Evolutionary conservation across 2,797 vertebrate species (phyloP), one percentile per base, ranked within the genome.

Genomic region (Cirrhinus molitorella): DNA sequence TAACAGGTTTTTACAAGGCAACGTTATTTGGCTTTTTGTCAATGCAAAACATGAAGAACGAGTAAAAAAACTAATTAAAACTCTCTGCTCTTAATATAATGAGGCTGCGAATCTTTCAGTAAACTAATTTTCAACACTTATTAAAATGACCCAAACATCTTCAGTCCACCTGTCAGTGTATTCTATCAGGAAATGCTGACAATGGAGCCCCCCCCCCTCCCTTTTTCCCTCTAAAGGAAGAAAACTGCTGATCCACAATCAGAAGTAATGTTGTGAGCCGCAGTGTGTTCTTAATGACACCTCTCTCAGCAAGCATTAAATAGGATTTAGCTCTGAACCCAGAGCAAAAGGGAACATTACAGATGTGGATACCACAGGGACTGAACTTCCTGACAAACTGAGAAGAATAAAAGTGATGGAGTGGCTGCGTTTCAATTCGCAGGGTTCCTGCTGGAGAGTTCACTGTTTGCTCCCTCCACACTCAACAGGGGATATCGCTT

Each of bases 381-480:
- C 90, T 47, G 74, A 89, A 86, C 81, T 87, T 90, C 88, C 91
- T 92, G 91, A 93, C 92, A 91, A 0, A 87, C 90, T 91, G 90
- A 90, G 87, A n/a, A 92, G 92, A 92, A 92, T 70, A 81, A 91
- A 82, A 63, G 84, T 88, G 83, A 88, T 89, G 91, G 93, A 92
- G 90, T 86, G 87, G 87, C 88, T 91, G 91, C 76, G 85, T 91
- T 86, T 89, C 88, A 1, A 40, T 57, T 40, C 21, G 12, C 70
- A 45, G 40, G 11, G 5, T 65, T 14, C 14, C 37, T 21, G 19
- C 59, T 31, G 23, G 5, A 47, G 75, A 7, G 17, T 47, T 45
- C 40, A 77, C 40, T 31, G 75, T 4, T 28, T 63, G 16, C 40
- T 14, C 75, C 57, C 23, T 14, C 13, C 57, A 77, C 40, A 61